A percentile compares a stretch with the other conserved stretches of the same genome.
phyloP scores from a whole-genome alignment of 2,797 vertebrate species.

The Pseudomugil tenellus region DNA sequence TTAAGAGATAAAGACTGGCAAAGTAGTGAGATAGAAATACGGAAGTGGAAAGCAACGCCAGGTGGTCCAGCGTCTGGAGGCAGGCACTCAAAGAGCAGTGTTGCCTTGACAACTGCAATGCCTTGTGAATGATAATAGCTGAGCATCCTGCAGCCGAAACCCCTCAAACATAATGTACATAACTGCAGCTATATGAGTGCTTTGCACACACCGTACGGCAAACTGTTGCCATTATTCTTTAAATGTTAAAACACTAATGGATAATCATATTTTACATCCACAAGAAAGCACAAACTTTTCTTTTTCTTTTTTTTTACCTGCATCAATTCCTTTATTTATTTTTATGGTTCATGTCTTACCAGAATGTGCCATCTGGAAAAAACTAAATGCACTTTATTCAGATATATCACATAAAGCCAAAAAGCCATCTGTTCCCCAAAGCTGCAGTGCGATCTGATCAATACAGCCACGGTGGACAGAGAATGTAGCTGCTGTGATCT shows the following conservation, averaged over 20 bases:
- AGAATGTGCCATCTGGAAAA: slow-evolving; percentile 15
- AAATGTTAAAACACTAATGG: background rate
- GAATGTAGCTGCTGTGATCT: slow-evolving; percentile 63
- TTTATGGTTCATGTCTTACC: slow-evolving; percentile 39
- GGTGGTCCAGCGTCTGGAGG: slow-evolving; percentile 79
- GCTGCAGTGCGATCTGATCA: slow-evolving; percentile 72
- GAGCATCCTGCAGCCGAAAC: slow-evolving; percentile 54
- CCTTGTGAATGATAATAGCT: slow-evolving; percentile 74
- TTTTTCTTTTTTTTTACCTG: background rate
- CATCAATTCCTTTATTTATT: too few relatives aligned
- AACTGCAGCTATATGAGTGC: slow-evolving; percentile 18
- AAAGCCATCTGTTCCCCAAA: slow-evolving; percentile 75
- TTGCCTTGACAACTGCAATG: slow-evolving; percentile 83
- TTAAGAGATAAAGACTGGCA: slow-evolving; percentile 5
- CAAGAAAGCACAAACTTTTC: background rate
- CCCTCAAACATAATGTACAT: slow-evolving; percentile 22
- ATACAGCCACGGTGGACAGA: slow-evolving; percentile 68
- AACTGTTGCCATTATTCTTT: background rate
- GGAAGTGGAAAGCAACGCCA: slow-evolving; percentile 76
- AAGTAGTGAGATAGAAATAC: slow-evolving; percentile 49
- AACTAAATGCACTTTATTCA: slow-evolving; percentile 1
- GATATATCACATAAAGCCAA: slow-evolving; percentile 54
- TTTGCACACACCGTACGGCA: background rate
- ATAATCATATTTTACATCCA: background rate
- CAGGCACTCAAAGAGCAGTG: slow-evolving; percentile 74